Base-by-base conservation (phyloP, 2,888 invertebrate genomes). In the Plebejus melissa region DNA sequence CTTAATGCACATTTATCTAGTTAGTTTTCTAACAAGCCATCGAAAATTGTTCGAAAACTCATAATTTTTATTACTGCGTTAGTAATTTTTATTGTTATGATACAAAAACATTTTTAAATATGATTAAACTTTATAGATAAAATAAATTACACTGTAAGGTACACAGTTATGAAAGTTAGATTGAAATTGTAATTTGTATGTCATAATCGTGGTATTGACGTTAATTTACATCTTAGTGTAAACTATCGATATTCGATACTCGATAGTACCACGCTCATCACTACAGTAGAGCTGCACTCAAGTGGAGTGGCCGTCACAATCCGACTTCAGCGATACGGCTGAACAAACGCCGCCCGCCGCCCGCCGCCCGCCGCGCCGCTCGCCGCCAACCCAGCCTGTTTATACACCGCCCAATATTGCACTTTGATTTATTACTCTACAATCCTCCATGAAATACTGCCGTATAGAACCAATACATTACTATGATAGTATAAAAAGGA, bases 311-410 rank as follows among this genome's bases (percentile, higher is more conserved):
- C 74, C 77, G 77, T 77, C 78, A 76, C 79, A 77, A 77, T 76
- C 78, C 79, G 78, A 80, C 77, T 79, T 78, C 77, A 78, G 79
- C 78, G 79, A 78, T 77, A 79, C 78, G 76, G 78, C 65, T 75
- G 79, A 78, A 71, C 78, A 77, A 76, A 76, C 76, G 75, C 74
- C 38, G 41, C 41, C 2, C 41, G 41, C 41, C 38, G 41, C 41
- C 2, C 41, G 41, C 41, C 71, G 22, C 70, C 69, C 41, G 6
- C 41, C 41, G 6, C 41, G 41, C 41, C 16, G 54, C 77, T 77
- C 32, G 22, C 22, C 71, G 22, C 70, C 69, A 13, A 9, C 46
- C 57, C 54, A 75, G 69, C 69, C 57, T 54, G 50, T 70, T 69
- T 38, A 36, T 69, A 13, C 36, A 54, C 32, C 46, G 54, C 69